These are phyloP conservation scores for Enoplolaimus lenunculus DNA, from an alignment of 2,888 invertebrate species.

Conservation along the genomic window DNA sequence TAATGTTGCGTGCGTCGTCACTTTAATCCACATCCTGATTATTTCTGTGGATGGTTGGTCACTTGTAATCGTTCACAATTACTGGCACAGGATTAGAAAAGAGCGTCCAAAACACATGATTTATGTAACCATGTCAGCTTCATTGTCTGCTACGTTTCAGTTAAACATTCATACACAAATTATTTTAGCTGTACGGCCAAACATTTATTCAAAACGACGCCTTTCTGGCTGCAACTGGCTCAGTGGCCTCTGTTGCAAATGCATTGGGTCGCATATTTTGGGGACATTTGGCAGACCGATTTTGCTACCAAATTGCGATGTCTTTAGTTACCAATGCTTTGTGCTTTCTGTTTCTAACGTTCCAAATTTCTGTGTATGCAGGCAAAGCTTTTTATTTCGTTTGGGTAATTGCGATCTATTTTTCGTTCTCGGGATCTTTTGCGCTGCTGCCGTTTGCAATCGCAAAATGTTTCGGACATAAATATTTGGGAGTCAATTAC, in stretches of 20 bases:
- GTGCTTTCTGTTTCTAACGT: slow-evolving; percentile 28
- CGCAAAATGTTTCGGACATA: slow-evolving; percentile 40
- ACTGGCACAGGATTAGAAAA: too few species aligned
- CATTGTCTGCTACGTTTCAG: too few species aligned
- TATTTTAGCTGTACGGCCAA: slow-evolving; percentile 22
- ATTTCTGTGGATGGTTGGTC: too few species aligned
- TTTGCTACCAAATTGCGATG: slow-evolving; percentile 39
- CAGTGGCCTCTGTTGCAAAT: slow-evolving; percentile 46
- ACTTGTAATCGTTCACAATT: too few species aligned
- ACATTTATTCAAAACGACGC: slow-evolving; percentile 44
- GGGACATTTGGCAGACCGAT: slow-evolving; percentile 44
- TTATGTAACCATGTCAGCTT: too few species aligned
- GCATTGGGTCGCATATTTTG: slow-evolving; percentile 44
- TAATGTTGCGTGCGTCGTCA: too few species aligned
- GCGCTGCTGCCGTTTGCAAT: slow-evolving; percentile 41
- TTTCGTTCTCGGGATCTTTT: slow-evolving; percentile 39
- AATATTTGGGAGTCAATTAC: slow-evolving; percentile 37
- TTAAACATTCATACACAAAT: too few species aligned
- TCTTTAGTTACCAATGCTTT: slow-evolving; percentile 26
- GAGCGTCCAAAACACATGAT: too few species aligned
- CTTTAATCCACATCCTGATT: too few species aligned
- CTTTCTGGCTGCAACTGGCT: slow-evolving; percentile 45
- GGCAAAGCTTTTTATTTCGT: slow-evolving; percentile 35
- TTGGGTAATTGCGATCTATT: slow-evolving; percentile 40
- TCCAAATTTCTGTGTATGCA: slow-evolving; percentile 30